Conservation (phyloP, 2,797 vertebrate genomes). For the Pogoniulus pusillus region DNA sequence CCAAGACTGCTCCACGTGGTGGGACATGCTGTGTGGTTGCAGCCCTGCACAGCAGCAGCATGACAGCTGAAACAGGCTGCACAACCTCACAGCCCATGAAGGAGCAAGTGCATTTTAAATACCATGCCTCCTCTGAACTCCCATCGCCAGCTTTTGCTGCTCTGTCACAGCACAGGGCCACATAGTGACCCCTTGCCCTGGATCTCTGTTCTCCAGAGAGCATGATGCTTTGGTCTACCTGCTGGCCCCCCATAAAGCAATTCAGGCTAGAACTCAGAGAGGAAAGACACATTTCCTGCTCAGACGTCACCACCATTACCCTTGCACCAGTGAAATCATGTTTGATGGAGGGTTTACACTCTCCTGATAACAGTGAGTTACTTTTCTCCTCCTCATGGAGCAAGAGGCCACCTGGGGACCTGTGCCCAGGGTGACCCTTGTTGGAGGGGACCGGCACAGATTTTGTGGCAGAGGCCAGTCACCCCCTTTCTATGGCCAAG, state of each 20-base stretch:
- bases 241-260: slow-evolving; percentile 65
- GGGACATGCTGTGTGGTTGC: accelerated
- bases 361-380: slow-evolving; percentile 25
- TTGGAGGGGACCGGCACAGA: not conserved
- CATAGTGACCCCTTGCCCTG: not conserved
- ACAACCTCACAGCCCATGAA: not conserved
- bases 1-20: accelerated
- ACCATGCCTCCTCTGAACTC: accelerated
- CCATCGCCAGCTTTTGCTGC: not conserved
- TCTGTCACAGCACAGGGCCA: not conserved
- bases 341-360: slow-evolving; percentile 2
- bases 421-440: accelerated
- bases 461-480: not conserved
- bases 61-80: not conserved
- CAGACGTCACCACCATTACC: not conserved
- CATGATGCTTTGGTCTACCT: not conserved
- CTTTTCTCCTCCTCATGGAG: not conserved
- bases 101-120: not conserved
- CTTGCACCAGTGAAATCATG: slow-evolving; percentile 52
- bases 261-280: slow-evolving; percentile 66
- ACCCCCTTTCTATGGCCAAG: not conserved
- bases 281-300: not conserved
- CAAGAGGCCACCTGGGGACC: not conserved
- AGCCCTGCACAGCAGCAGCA: not conserved
- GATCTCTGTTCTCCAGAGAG: not conserved